Evolutionary conservation across 1,140 invertebrate species (phyloP).

Genomic region (Caenorhabditis latens): DNA sequence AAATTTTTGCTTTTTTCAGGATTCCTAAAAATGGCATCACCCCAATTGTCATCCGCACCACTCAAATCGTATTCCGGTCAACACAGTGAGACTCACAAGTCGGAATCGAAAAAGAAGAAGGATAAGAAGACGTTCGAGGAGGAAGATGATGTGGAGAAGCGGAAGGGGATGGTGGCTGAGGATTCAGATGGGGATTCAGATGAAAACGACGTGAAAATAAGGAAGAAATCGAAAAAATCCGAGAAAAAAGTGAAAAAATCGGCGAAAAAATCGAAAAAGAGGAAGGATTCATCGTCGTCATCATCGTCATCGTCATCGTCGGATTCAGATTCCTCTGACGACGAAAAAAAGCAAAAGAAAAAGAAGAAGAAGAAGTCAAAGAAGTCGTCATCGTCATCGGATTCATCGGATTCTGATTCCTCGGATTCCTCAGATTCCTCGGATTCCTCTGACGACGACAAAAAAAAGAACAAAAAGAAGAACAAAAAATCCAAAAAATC

Average conservation of each 20-base stretch:
- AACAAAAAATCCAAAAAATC: not conserved
- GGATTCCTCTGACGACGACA: not conserved
- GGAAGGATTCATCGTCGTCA: not conserved
- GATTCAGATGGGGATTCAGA: not conserved
- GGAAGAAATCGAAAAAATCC: no score
- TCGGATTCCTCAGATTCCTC: not conserved
- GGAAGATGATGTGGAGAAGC: not conserved
- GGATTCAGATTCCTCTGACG: not conserved
- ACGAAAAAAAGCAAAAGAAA: not conserved
- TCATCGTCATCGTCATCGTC: not conserved
- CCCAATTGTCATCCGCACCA: not conserved
- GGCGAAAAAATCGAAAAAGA: not conserved
- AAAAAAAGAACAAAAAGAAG: not conserved
- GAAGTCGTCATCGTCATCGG: not conserved
- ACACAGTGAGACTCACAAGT: constrained; percentile 2
- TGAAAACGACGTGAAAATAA: not conserved
- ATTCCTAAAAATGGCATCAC: not conserved
- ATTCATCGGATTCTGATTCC: not conserved
- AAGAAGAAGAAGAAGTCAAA: not conserved
- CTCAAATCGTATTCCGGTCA: constrained; percentile 5
- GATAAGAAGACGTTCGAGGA: constrained; percentile 34
- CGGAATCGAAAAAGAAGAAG: constrained; percentile 12
- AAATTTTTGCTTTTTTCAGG: not conserved
- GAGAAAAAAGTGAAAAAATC: not conserved
- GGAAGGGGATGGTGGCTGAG: not conserved